These are phyloP conservation scores for Latrodectus hesperus DNA, from an alignment of 2,888 invertebrate genomes.

Conservation along the genomic window DNA sequence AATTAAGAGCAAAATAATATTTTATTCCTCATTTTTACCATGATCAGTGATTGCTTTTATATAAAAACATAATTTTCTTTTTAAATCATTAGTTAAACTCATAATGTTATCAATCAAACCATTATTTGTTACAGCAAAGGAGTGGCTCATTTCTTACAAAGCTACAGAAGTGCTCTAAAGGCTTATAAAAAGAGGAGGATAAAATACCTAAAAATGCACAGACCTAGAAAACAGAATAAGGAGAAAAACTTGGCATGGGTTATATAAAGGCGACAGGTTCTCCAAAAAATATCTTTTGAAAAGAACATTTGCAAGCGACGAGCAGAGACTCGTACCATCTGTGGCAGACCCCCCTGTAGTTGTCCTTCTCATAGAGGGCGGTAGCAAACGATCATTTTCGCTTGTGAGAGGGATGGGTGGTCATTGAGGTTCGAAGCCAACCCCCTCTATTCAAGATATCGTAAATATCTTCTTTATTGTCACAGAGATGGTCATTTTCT, in stretches of 20 bases:
- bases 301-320: conserved; percentile 59
- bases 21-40: no score
- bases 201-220: conserved; percentile 38
- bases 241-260: conserved; percentile 8
- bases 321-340: conserved; percentile 46
- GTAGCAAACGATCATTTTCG: conserved; percentile 31
- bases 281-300: conserved; percentile 28
- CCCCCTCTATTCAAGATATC: conserved; percentile 26
- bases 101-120: no score
- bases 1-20: no score
- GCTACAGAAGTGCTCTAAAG: neutral
- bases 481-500: conserved; percentile 26
- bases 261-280: conserved; percentile 54
- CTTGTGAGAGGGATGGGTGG: conserved; percentile 5
- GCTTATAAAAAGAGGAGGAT: conserved; percentile 27
- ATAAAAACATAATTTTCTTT: no score
- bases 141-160: neutral
- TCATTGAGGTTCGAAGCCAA: conserved; percentile 23
- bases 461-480: conserved; percentile 50
- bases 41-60: no score
- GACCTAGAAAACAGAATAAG: conserved; percentile 37
- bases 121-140: no score
- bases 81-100: no score
- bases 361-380: conserved; percentile 2
- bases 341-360: conserved; percentile 16